A percentile compares a stretch with the other conserved stretches of the same genome.
Conservation (phyloP, 2,797 vertebrate genomes). For the Fundulus diaphanus region DNA sequence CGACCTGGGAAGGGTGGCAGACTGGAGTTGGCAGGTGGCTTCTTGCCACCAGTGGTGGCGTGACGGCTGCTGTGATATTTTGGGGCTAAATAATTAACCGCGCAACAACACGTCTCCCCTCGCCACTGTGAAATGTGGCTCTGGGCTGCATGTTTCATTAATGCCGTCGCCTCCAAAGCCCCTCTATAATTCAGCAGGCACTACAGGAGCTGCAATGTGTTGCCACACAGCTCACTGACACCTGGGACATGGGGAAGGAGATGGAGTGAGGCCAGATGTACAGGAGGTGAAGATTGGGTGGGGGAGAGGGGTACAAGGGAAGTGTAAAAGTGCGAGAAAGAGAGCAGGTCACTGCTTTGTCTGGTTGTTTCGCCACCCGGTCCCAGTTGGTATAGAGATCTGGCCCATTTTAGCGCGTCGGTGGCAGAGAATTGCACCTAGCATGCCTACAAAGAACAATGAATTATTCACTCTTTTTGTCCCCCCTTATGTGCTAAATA, state of each 20-base stretch:
- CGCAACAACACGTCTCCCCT: conserved; percentile 74
- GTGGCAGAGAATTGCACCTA: conserved; percentile 75
- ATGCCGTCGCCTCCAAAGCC: conserved; percentile 80
- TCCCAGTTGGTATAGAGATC: conserved; percentile 79
- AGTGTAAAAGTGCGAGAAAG: conserved; percentile 80
- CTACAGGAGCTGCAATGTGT: conserved; percentile 84
- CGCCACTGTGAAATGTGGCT: conserved; percentile 75
- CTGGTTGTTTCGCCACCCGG: conserved; percentile 76
- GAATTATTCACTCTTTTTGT: conserved; percentile 86
- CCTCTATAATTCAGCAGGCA: conserved; percentile 88
- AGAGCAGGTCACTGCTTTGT: conserved; percentile 82
- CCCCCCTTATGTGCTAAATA: conserved; percentile 72
- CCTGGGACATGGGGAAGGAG: conserved; percentile 58
- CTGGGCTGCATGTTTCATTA: conserved; percentile 90
- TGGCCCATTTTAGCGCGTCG: conserved; percentile 75
- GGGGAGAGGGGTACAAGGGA: conserved; percentile 35
- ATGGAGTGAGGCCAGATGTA: conserved; percentile 73
- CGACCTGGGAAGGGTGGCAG: conserved; percentile 42
- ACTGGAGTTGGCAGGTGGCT: conserved; percentile 75
- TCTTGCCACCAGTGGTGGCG: conserved; percentile 68
- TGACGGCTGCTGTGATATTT: conserved; percentile 81
- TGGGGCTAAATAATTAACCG: conserved; percentile 81
- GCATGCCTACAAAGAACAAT: conserved; percentile 75
- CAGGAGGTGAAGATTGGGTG: conserved; percentile 53
- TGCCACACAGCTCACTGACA: conserved; percentile 77